A percentile compares a stretch with the other conserved stretches of the same genome.
These are phyloP conservation scores for Pedionomus torquatus DNA, from an alignment of 2,113 vertebrate species.

Conservation along the genomic window DNA sequence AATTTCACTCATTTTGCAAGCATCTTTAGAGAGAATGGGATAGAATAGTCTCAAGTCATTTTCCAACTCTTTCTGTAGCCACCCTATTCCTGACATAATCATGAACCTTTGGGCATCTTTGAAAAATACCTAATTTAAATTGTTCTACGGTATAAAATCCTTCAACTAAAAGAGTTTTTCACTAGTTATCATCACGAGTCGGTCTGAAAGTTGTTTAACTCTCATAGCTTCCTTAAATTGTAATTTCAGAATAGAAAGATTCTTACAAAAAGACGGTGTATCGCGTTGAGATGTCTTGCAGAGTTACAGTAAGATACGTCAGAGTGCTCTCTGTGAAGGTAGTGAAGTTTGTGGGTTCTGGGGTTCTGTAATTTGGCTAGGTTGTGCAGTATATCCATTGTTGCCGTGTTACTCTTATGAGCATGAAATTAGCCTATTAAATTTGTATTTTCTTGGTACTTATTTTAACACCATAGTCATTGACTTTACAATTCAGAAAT, in stretches of 20 bases:
- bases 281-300: constrained; percentile 70
- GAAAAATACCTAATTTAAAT: constrained; percentile 46
- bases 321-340: constrained; percentile 73
- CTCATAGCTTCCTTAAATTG: constrained; percentile 62
- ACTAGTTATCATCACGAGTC: constrained; percentile 54
- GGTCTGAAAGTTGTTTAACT: constrained; percentile 69
- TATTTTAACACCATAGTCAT: constrained; percentile 81
- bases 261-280: constrained; percentile 59
- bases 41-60: constrained; percentile 20
- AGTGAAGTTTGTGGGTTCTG: constrained; percentile 69
- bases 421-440: constrained; percentile 81
- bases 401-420: constrained; percentile 78
- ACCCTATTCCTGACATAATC: constrained; percentile 9
- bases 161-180: constrained; percentile 61
- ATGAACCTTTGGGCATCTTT: constrained; percentile 28
- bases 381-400: constrained; percentile 71
- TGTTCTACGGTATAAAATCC: constrained; percentile 52
- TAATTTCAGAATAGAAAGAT: constrained; percentile 56
- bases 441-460: constrained; percentile 87
- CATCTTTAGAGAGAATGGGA: constrained; percentile 31
- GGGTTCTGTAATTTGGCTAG: constrained; percentile 69
- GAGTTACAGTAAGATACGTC: constrained; percentile 68
- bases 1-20: constrained; percentile 13
- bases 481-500: constrained; percentile 81
- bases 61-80: constrained; percentile 39